Conservation (phyloP, 2,113 vertebrate genomes). For the Alexandromys fortis region DNA sequence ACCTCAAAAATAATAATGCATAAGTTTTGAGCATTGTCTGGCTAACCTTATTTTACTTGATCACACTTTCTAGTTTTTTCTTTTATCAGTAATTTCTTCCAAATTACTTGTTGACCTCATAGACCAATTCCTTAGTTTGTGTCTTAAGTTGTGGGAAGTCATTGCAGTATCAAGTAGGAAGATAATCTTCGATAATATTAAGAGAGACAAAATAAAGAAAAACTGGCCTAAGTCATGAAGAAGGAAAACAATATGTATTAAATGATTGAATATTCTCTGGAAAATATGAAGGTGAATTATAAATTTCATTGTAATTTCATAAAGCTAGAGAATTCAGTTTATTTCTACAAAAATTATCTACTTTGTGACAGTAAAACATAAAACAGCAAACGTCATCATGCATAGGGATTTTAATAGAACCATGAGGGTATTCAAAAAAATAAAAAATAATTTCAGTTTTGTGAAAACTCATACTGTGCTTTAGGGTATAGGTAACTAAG, state of each 20-base stretch:
- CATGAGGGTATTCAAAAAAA: neutral
- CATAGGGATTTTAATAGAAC: neutral
- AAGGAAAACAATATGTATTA: neutral
- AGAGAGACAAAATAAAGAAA: neutral
- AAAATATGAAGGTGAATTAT: neutral
- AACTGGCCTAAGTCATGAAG: neutral
- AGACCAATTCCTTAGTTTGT: neutral
- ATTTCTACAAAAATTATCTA: neutral
- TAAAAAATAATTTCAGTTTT: accelerated
- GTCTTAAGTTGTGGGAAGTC: neutral
- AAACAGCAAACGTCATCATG: neutral
- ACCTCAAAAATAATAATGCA: neutral
- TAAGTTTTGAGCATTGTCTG: neutral
- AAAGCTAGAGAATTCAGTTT: neutral
- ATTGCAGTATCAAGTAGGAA: neutral
- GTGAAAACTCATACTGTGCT: neutral
- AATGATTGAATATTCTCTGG: accelerated
- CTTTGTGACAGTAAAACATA: neutral
- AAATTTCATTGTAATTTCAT: neutral
- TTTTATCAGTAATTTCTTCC: neutral
- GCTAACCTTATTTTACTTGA: neutral
- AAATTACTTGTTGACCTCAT: neutral
- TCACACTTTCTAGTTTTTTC: neutral
- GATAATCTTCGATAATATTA: neutral
- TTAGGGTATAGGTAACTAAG: no score